phyloP scores from a whole-genome alignment of 2,888 invertebrate genomes.

The Eupithecia dodoneata region DNA sequence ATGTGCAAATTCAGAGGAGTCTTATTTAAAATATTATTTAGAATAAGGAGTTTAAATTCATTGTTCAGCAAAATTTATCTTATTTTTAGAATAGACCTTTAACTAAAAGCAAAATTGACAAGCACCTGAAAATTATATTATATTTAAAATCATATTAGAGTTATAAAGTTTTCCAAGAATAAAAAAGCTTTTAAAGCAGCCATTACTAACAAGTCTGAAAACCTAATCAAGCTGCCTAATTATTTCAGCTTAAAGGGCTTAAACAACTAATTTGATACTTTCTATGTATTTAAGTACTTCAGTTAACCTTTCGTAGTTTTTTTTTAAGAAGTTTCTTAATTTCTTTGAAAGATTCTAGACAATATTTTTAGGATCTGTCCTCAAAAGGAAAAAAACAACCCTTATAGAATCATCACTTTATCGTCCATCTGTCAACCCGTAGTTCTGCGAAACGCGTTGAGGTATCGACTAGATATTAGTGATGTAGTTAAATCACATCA shows the following conservation, averaged over 20 bases:
- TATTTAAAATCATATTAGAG: not conserved
- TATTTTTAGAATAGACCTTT: not conserved
- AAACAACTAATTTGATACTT: not conserved
- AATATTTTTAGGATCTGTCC: not conserved
- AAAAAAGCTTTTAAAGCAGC: not conserved
- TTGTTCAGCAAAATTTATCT: not conserved
- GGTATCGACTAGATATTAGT: too few species aligned
- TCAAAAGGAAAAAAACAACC: too few species aligned
- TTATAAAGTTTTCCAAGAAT: not conserved
- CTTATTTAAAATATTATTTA: too few species aligned
- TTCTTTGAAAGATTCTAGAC: not conserved
- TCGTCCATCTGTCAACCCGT: too few species aligned
- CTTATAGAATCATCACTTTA: too few species aligned
- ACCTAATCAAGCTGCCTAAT: not conserved
- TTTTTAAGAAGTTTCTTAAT: not conserved
- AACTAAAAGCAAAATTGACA: not conserved
- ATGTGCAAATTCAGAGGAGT: too few species aligned
- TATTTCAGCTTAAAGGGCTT: constrained; percentile 7
- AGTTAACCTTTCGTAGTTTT: constrained; percentile 2
- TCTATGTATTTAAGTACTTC: not conserved
- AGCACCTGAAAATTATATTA: not conserved
- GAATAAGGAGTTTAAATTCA: too few species aligned
- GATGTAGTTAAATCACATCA: not conserved
- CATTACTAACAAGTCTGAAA: not conserved
- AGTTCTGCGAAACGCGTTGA: too few species aligned